Conservation (phyloP, 2,888 invertebrate species). For the Cabera pusaria region DNA sequence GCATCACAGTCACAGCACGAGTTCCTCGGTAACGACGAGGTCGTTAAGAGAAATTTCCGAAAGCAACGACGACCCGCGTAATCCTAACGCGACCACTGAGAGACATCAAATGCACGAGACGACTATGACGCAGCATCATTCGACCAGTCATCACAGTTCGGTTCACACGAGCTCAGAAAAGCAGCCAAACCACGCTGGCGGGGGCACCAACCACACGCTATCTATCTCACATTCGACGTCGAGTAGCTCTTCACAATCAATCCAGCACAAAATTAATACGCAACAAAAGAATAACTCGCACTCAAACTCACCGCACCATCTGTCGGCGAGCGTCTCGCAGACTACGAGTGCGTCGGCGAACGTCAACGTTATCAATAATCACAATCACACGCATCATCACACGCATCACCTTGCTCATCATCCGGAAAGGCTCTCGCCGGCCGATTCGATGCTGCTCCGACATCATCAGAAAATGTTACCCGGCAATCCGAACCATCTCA, state of each 20-base stretch:
- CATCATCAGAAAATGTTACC: slow-evolving; percentile 82
- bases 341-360: slow-evolving; percentile 78
- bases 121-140: slow-evolving; percentile 86
- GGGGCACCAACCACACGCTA: slow-evolving; percentile 82
- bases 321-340: slow-evolving; percentile 82
- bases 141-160: slow-evolving; percentile 85
- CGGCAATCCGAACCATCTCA: slow-evolving; percentile 83
- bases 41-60: slow-evolving; percentile 84
- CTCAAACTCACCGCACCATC: slow-evolving; percentile 78
- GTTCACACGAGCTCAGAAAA: slow-evolving; percentile 86
- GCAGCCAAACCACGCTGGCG: slow-evolving; percentile 79
- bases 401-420: slow-evolving; percentile 85
- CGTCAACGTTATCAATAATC: slow-evolving; percentile 81
- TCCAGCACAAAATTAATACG: slow-evolving; percentile 84
- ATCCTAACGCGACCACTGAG: slow-evolving; percentile 77
- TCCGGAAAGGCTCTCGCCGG: slow-evolving; percentile 86
- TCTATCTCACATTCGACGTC: slow-evolving; percentile 88
- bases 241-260: slow-evolving; percentile 86
- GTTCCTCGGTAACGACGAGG: slow-evolving; percentile 88
- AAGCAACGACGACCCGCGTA: slow-evolving; percentile 72
- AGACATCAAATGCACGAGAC: slow-evolving; percentile 86
- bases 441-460: slow-evolving; percentile 76
- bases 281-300: slow-evolving; percentile 75
- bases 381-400: slow-evolving; percentile 88
- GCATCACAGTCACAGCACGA: slow-evolving; percentile 88